Base-by-base conservation (phyloP, 2,797 vertebrate genomes). In the Ispidina picta region DNA sequence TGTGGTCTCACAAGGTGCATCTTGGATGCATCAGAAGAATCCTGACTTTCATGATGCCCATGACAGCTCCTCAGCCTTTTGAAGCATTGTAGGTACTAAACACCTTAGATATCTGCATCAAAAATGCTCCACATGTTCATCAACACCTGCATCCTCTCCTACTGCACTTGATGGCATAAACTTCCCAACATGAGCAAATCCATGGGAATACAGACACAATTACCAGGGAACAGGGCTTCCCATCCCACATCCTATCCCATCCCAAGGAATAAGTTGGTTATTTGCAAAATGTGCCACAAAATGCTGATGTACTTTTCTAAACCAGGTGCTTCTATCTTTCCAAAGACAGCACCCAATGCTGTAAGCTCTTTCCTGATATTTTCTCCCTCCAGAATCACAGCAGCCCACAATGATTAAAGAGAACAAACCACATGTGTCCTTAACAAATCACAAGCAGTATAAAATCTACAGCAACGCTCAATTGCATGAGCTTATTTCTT, bases 231-330 rank as follows among this genome's bases (percentile, higher is more conserved):
- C 11, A 48, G 31, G 25, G 55, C 55, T 82, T 59, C 56, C 44
- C 75, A 56, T n/a, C 44, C 56, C 75, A 35, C 17, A 59, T 39
- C 37, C 37, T 39, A 39, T 39, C 52, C 23, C 23, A 43, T 5
- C 14, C 41, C 15, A 76, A 41, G 19, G 16, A 79, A n/a, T 18
- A 68, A 17, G 14, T 29, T 15, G 19, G 2, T 11, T 77, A 71
- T 83, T 68, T 70, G 10, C 60, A 83, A 49, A 49, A 37, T 2
- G 3, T 26, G 43, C 59, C 31, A 16, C 17, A 10, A 58, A 62
- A 44, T 0, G 6, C 19, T 4, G 14, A 60, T 5, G 8, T 0
- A 5, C 35, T 17, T 33, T 43, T 54, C n/a, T 28, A 46, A 70
- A 70, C 13, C 1, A 0, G 14, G 8, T 26, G 20, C n/a, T 88